Conservation (phyloP, 1,140 invertebrate genomes). For the Tenebrio molitor region DNA sequence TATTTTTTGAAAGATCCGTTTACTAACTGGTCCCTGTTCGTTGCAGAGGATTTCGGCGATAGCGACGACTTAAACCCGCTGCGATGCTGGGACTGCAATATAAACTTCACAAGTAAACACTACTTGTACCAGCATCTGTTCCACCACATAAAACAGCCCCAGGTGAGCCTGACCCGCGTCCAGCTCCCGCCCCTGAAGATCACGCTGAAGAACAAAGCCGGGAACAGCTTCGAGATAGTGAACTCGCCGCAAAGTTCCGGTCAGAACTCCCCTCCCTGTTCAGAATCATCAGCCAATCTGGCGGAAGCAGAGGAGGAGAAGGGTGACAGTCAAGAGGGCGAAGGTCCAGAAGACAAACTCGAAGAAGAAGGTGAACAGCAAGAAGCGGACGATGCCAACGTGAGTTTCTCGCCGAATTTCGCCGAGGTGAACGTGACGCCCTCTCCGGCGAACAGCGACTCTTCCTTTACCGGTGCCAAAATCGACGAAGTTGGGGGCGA, state of each 20-base stretch:
- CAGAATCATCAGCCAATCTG: slow-evolving; percentile 22
- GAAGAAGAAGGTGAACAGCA: slow-evolving; percentile 45
- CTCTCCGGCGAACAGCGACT: slow-evolving; percentile 25
- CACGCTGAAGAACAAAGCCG: slow-evolving; percentile 56
- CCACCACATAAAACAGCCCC: slow-evolving; percentile 61
- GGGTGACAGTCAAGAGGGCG: slow-evolving; percentile 30
- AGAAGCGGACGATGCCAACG: slow-evolving; percentile 33
- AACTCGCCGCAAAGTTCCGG: slow-evolving; percentile 47
- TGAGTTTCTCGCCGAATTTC: slow-evolving; percentile 54
- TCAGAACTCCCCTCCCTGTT: slow-evolving; percentile 14
- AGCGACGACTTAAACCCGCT: slow-evolving; percentile 45
- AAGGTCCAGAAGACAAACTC: slow-evolving; percentile 35
- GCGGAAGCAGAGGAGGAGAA: slow-evolving; percentile 22
- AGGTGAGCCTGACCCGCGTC: slow-evolving; percentile 53
- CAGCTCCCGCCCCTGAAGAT: slow-evolving; percentile 59
- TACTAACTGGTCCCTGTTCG: background rate
- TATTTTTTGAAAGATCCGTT: background rate
- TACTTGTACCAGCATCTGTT: slow-evolving; percentile 60
- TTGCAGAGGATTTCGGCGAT: slow-evolving; percentile 30
- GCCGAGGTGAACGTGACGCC: slow-evolving; percentile 46
- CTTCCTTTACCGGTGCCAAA: slow-evolving; percentile 10
- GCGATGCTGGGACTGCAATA: slow-evolving; percentile 60
- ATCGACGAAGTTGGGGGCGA: slow-evolving; percentile 14
- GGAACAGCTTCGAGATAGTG: slow-evolving; percentile 61
- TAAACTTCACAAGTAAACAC: slow-evolving; percentile 58